Conservation (phyloP, 2,888 invertebrate genomes). For the Baronia brevicornis region DNA sequence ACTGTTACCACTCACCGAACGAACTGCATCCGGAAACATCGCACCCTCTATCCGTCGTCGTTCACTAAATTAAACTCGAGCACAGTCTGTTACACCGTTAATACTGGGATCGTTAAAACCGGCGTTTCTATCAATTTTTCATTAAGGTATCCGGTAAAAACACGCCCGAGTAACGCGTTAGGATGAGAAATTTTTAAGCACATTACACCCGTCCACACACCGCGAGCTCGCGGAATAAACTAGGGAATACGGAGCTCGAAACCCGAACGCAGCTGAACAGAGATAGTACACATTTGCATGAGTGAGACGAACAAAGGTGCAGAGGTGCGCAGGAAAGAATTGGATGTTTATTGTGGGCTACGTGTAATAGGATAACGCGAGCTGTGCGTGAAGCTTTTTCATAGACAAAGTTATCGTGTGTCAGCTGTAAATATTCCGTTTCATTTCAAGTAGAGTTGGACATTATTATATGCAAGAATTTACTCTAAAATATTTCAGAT, state of each 20-base stretch:
- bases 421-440: slow-evolving; percentile 20
- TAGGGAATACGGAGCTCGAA: slow-evolving; percentile 46
- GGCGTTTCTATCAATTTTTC: slow-evolving; percentile 54
- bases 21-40: slow-evolving; percentile 32
- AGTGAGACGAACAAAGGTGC: slow-evolving; percentile 46
- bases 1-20: slow-evolving; percentile 47
- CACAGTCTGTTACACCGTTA: slow-evolving; percentile 33
- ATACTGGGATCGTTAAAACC: slow-evolving; percentile 33
- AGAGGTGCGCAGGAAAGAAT: slow-evolving; percentile 73
- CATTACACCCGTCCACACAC: slow-evolving; percentile 34
- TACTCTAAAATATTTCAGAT: too few relatives aligned
- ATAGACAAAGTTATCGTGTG: slow-evolving; percentile 47
- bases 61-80: slow-evolving; percentile 38
- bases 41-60: slow-evolving; percentile 38
- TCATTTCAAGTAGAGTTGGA: slow-evolving; percentile 6
- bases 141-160: slow-evolving; percentile 55
- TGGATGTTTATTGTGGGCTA: slow-evolving; percentile 70
- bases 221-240: slow-evolving; percentile 55
- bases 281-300: slow-evolving; percentile 31
- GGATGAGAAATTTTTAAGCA: slow-evolving; percentile 15
- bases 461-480: too few relatives aligned
- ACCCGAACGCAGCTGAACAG: slow-evolving; percentile 39
- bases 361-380: slow-evolving; percentile 64
- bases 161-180: slow-evolving; percentile 43
- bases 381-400: slow-evolving; percentile 48